Base-by-base conservation (phyloP, 2,113 vertebrate genomes). In the Condylura cristata region DNA sequence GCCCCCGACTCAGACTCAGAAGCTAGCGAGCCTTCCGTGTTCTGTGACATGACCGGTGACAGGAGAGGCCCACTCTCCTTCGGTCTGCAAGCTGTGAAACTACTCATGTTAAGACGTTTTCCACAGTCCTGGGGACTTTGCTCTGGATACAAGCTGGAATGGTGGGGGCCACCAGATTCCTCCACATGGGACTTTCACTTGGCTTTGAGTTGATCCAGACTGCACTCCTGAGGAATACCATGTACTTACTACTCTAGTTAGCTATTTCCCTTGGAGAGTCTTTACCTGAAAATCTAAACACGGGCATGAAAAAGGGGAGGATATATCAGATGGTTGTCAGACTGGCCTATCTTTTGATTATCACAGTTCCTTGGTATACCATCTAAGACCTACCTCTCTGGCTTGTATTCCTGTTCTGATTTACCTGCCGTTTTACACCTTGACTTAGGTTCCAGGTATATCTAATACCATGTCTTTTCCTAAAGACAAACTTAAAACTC, bases 281-380 rank as follows among this genome's bases (percentile, higher is more conserved):
- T 46, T 89, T 56, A 61, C 78, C 86, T 46, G 26, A 51, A 83
- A 82, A 78, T 66, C 82, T 46, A 53, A 56, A 12, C 17, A 26
- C 76, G 32, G 18, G 10, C 63, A 26, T 89, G 46, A 46, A 84
- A 37, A 65, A 53, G 8, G 39, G 46, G 13, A 48, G 14, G 26
- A 22, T 39, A 22, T 39, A 14, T 17, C 8, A 34, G 32, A 28
- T 37, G 28, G 13, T 41, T n/a, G 53, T 48, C 4, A 63, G 51
- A 56, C 0, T 16, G 24, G 48, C 20, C 39, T 5, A 32, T 14
- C 56, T 91, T 46, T 34, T 1, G 0, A 2, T 17, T 53, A 34
- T 41, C 53, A 2, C 28, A 32, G 10, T 7, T 65, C 32, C 44
- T 39, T n/a, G 48, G 39, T 6, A 14, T 16, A 51, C 34, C 24